Base-by-base conservation (phyloP, 2,888 invertebrate species). In the Drosophila suboccidentalis region DNA sequence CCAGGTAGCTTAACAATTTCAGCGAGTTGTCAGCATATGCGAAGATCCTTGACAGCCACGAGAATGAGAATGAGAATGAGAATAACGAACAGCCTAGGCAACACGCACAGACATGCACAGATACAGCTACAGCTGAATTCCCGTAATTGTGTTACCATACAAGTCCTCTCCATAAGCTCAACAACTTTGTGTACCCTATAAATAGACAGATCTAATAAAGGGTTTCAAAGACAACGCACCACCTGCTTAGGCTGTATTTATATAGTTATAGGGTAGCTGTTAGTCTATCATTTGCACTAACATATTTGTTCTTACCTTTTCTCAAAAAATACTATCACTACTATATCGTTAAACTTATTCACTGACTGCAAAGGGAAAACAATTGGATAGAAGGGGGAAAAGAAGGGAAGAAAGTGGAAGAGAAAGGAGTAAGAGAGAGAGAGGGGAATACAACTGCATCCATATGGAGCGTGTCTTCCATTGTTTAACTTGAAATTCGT, bases 401-500 rank as follows among this genome's bases (percentile, higher is more conserved):
- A 17, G 0, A 11, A 15, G 10, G 29, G 3, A 13, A 29, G n/a
- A n/a, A 26, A 3, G 6, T 0, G n/a, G 29, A 32, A 4, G 5
- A 22, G 10, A 15, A 5, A 3, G 13, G n/a, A 13, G 10, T 11
- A n/a, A 4, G 1, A 22, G 2, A 15, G 19, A 3, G 15, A 8
- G 13, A 3, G 1, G 1, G 19, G 29, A 57, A 54, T 15, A 61
- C 50, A 62, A 51, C 22, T 59, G 60, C 55, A 57, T 47, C 57
- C 64, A 70, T 59, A 60, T 51, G 29, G 50, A 61, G 53, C 41
- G 53, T 60, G 65, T 74, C 58, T 74, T 53, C 54, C 76, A 79
- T 89, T 87, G 90, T 89, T 81, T 82, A 66, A 75, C 63, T 64
- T 66, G 43, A 49, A 60, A 75, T 57, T 69, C 60, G 70, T 49